Conservation (phyloP, 1,140 invertebrate genomes). For the Bombus cullumanus region DNA sequence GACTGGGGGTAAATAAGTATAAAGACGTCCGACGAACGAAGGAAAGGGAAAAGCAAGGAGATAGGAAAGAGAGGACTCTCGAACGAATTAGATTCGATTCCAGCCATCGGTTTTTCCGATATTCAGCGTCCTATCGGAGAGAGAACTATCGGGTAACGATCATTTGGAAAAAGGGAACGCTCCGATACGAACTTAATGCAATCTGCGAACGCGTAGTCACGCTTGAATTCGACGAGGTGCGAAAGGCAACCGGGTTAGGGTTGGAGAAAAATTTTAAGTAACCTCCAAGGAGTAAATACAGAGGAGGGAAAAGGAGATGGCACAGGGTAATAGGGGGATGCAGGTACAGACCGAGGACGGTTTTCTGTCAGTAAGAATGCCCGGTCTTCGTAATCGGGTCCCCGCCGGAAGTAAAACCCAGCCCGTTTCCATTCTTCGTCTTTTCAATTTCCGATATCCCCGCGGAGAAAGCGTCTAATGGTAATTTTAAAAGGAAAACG, state of each 20-base stretch:
- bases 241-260: background rate
- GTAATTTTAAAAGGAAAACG: slow-evolving; percentile 60
- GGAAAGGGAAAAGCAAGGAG: too few species aligned
- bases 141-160: slow-evolving; percentile 18
- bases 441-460: slow-evolving; percentile 54
- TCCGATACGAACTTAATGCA: slow-evolving; percentile 39
- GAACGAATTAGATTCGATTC: slow-evolving; percentile 42
- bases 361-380: slow-evolving; percentile 45
- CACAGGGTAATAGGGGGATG: background rate
- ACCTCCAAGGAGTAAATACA: slow-evolving; percentile 35
- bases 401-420: slow-evolving; percentile 44
- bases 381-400: slow-evolving; percentile 40
- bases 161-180: slow-evolving; percentile 25
- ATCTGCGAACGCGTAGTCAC: slow-evolving; percentile 33
- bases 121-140: slow-evolving; percentile 42
- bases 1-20: background rate
- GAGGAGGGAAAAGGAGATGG: too few species aligned
- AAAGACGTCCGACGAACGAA: background rate
- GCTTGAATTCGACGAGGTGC: slow-evolving; percentile 18
- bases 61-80: background rate
- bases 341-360: background rate
- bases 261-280: slow-evolving; percentile 32
- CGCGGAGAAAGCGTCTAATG: slow-evolving; percentile 40
- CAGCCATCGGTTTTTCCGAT: slow-evolving; percentile 42
- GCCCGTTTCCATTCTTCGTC: slow-evolving; percentile 47